Percentiles rank a stretch among this genome's conserved stretches.
Conservation (phyloP, 2,113 vertebrate species). For the Forbesichthys papilliferus region DNA sequence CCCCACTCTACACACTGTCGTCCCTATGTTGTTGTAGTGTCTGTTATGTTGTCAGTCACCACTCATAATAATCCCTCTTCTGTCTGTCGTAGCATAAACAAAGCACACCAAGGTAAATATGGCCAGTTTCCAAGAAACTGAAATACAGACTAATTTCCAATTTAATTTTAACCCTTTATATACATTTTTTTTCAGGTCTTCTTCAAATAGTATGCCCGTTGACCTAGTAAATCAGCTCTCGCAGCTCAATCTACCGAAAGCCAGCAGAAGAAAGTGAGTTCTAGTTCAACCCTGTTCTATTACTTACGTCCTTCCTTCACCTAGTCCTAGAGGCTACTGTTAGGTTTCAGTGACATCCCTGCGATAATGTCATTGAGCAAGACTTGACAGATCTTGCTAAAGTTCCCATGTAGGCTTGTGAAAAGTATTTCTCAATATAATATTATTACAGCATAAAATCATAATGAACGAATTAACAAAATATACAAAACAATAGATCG, state of each 20-base stretch:
- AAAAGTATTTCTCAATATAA: no score
- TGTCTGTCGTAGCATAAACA: constrained; percentile 37
- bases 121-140: neutral
- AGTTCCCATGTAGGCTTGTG: no score
- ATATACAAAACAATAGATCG: neutral
- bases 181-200: constrained; percentile 55
- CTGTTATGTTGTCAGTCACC: no score
- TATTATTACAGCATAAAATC: no score
- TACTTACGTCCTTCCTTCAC: neutral
- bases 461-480: no score
- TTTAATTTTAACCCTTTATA: neutral
- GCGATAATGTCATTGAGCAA: neutral
- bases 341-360: neutral
- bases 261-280: constrained; percentile 48
- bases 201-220: constrained; percentile 34
- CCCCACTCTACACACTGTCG: no score
- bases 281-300: neutral
- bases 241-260: constrained; percentile 20
- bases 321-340: neutral
- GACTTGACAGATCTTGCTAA: neutral
- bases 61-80: constrained; percentile 6
- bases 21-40: no score
- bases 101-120: constrained; percentile 54
- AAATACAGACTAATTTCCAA: neutral
- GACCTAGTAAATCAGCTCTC: constrained; percentile 53